Base-by-base conservation (phyloP, 2,113 vertebrate genomes). In the Cisticola juncidis region DNA sequence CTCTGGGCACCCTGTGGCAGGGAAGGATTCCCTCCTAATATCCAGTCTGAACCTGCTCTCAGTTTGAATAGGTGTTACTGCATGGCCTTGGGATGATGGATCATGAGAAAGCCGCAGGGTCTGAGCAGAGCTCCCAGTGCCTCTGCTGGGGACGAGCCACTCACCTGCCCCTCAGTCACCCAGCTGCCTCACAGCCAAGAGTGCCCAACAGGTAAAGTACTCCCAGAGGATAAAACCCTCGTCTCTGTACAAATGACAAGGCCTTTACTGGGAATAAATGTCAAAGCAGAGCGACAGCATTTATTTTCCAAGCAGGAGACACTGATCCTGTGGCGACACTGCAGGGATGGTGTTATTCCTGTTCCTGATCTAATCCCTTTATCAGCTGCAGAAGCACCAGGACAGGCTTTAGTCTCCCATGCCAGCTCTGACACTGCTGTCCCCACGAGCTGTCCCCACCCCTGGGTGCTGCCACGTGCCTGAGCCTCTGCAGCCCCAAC, bases 221-320 rank as follows among this genome's bases (percentile, higher is more conserved):
- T 15, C 64, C 47, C 62, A 45, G n/a, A 79, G 86, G 78, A 93
- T 71, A 94, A 92, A 42, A 24, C 3, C 48, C 65, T 36, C 51
- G 48, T 48, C 60, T 31, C 71, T 70, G 80, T 69, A 91, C 28
- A 28, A 93, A 83, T 2, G 8, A 79, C 77, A 62, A 81, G 60
- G 71, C 57, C 54, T 95, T 97, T 94, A 90, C 57, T 23, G 82
- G 64, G 58, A 97, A 96, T 88, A 95, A 96, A 94, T 19, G 54
- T 91, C 97, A 95, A 91, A 73, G 87, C 79, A 90, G 91, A 81
- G 88, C 4, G 9, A 64, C 40, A 87, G 88, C 40, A 0, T 94
- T 97, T 95, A 51, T 94, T 95, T 93, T 86, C 64, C 57, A 31
- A 25, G 53, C 51, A 48, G 64, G 64, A 95, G 86, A 94, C 33